phyloP scores from a whole-genome alignment of 2,888 invertebrate species.

The Euzetes globulus region DNA sequence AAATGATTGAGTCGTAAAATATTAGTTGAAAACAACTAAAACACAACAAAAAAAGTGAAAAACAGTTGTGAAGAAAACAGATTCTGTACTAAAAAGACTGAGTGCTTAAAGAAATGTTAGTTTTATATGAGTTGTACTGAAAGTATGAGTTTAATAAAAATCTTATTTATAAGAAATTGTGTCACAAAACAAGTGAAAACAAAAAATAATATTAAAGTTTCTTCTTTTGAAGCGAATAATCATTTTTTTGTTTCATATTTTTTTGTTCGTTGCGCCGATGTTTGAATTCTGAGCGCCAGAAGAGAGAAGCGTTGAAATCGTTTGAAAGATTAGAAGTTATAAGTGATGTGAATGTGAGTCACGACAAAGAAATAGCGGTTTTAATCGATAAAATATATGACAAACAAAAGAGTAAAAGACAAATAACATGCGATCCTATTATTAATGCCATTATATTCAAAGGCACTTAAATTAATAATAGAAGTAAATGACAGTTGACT shows the following conservation, averaged over 20 bases:
- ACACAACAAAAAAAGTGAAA: background rate
- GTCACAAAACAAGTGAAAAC: background rate
- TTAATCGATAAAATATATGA: slow-evolving; percentile 7
- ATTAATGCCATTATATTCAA: background rate
- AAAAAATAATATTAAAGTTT: background rate
- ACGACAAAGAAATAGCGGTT: background rate
- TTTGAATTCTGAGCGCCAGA: background rate
- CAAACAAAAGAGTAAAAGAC: background rate
- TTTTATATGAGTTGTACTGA: background rate
- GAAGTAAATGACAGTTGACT: background rate
- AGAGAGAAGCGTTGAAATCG: background rate
- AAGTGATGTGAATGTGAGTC: background rate
- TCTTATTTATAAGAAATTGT: background rate
- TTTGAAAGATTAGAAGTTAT: background rate
- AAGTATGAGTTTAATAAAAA: background rate
- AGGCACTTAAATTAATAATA: slow-evolving; percentile 7
- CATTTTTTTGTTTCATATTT: background rate
- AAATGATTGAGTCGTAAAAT: background rate
- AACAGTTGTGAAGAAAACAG: background rate
- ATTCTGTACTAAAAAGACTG: no score
- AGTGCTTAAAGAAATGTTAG: no score
- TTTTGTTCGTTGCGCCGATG: no score
- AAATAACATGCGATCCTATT: background rate
- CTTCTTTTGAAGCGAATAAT: background rate
- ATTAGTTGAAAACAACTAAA: background rate